phyloP scores from a whole-genome alignment of 1,140 invertebrate genomes.

The Drosophila parabipectinata region DNA sequence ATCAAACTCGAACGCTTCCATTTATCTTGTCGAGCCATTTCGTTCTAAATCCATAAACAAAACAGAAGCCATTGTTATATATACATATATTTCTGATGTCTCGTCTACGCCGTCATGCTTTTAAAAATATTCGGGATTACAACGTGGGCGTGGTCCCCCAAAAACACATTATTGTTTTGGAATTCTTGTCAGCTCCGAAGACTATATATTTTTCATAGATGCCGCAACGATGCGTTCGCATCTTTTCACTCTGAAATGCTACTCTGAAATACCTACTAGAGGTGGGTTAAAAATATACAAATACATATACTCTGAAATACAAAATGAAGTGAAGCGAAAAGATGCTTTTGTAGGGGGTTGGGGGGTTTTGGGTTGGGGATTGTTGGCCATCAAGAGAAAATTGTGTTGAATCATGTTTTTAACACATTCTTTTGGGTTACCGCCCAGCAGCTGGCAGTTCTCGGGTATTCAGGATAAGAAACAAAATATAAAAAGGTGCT shows the following conservation, averaged over 20 bases:
- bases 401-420: constrained; percentile 26
- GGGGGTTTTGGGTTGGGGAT: background rate
- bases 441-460: background rate
- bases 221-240: background rate
- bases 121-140: background rate
- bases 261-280: too few species aligned
- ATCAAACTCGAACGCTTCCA: constrained; percentile 11
- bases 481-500: constrained; percentile 13
- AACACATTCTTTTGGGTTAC: constrained; percentile 6
- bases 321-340: background rate
- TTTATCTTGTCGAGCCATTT: background rate
- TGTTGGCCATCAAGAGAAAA: constrained; percentile 2
- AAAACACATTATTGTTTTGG: constrained; percentile 14
- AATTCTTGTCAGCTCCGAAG: constrained; percentile 1
- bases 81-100: background rate
- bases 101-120: constrained; percentile 11
- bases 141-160: constrained; percentile 12
- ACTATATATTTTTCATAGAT: constrained; percentile 1
- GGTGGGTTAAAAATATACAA: background rate
- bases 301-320: background rate
- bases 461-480: background rate
- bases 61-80: constrained; percentile 8
- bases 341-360: background rate
- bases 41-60: constrained; percentile 17
- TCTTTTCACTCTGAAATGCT: background rate